Evolutionary conservation across 2,113 vertebrate genomes (phyloP), one percentile per base, ranked within the genome.

Genomic region (Alectura lathami): DNA sequence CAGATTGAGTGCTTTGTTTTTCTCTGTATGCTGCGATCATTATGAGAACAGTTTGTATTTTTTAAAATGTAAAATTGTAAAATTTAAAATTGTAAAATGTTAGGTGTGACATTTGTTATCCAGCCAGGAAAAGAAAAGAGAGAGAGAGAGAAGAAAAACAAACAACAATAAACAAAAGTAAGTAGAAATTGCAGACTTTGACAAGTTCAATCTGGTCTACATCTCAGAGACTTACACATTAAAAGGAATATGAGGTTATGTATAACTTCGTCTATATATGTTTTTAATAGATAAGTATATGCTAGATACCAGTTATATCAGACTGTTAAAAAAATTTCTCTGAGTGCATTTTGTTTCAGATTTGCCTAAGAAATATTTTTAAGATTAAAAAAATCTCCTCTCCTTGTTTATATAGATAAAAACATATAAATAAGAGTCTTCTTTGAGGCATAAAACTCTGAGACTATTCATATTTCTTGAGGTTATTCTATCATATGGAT

Each of bases 281-380:
- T 83, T 90, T 69, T 94, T 75, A 88, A 74, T 68, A 74, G 63
- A 63, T 67, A 70, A 91, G 95, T 56, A 64, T 67, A 73, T 62
- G 24, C 11, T 62, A 83, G 23, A 77, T 80, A 47, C 3, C 9
- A 43, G 12, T 54, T 83, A 34, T 54, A 63, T 36, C 14, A 18
- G 4, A 0, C 8, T 36, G 48, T 79, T 59, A 23, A 23, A 18
- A 27, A 29, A 16, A 26, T 83, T 93, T 79, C 10, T 85, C 63
- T 83, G 8, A 22, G 21, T 74, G 16, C 27, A 30, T 63, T 91
- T 91, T 86, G 7, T 77, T 96, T 93, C 83, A 57, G 43, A 24
- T 42, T 91, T 94, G 45, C 26, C 73, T 2, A 3, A 83, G 43
- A 60, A 94, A 88, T 72, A 88, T 45, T 86, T 86, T 80, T 68